Conservation (phyloP, 2,797 vertebrate species). For the Platyrinchus mystaceus region DNA sequence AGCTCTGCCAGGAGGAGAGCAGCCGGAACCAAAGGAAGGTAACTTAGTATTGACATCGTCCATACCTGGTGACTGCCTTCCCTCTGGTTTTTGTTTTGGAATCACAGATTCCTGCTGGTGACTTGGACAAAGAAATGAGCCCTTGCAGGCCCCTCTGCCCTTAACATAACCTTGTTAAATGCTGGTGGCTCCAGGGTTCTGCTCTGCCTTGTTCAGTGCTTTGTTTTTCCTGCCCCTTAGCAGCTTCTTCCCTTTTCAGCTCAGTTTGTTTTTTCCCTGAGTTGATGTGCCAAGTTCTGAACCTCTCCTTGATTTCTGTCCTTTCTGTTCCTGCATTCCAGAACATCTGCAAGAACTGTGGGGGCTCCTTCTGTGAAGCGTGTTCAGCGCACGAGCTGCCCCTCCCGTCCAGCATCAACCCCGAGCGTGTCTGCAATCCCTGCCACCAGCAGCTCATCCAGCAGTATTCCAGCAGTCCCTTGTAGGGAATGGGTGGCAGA, state of each 20-base stretch:
- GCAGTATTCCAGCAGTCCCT: conserved; percentile 84
- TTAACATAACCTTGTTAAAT: neutral
- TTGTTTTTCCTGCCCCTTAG: neutral
- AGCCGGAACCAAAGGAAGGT: conserved; percentile 81
- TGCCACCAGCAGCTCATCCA: conserved; percentile 85
- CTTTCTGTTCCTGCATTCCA: conserved; percentile 45
- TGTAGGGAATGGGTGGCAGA: conserved; percentile 58
- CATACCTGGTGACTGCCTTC: fast-evolving
- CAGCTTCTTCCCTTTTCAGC: neutral
- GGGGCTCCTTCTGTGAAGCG: conserved; percentile 82
- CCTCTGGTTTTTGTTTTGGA: fast-evolving
- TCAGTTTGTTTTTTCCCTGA: neutral
- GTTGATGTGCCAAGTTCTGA: neutral
- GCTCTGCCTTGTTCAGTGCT: neutral
- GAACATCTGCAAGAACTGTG: conserved; percentile 89
- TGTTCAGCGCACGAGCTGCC: conserved; percentile 86
- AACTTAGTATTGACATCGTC: neutral
- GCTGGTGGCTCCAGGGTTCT: neutral
- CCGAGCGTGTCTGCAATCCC: conserved; percentile 82
- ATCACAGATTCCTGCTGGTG: neutral
- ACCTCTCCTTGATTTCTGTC: neutral
- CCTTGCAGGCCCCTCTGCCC: neutral
- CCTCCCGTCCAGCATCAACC: conserved; percentile 90
- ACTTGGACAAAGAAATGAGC: neutral
- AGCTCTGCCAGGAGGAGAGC: conserved; percentile 81